Evolutionary conservation across 2,797 vertebrate genomes (phyloP), one percentile per base, ranked within the genome.

Genomic region (Emydoidea blandingii): DNA sequence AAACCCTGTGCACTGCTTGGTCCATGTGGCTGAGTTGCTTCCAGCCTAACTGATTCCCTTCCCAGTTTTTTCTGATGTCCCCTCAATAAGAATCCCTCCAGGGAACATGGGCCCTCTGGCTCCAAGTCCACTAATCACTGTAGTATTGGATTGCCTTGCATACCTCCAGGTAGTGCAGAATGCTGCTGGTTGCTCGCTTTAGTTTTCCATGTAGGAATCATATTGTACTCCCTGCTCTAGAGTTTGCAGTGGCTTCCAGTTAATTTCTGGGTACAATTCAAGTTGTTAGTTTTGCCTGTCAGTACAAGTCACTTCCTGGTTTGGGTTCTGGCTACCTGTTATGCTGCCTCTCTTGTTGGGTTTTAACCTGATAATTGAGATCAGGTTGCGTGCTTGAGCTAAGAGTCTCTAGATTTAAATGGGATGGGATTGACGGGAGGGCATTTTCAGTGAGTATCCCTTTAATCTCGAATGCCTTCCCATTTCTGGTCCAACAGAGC

Each of bases 211-310:
- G 59, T 56, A 62, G 59, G 37, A 37, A 83, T 52, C 27, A 80
- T 88, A 85, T 93, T 68, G 74, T 83, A 84, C 82, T 52, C 79
- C 87, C 90, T 93, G 62, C 72, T 59, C 57, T 59, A 6, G 31
- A 62, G 59, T 34, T 92, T 57, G 3, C 91, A 92, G 72, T 86
- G 86, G 82, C 57, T 94, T 68, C 94, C 86, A 62, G 47, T 10
- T 90, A 65, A 81, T 47, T 91, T 79, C 93, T 74, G 27, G 68
- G 47, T 93, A 27, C 82, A 2, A 3, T 25, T 74, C 29, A 92
- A 62, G 41, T 53, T 5, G 14, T 81, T 65, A 27, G 9, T 82
- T 94, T 84, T 87, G 80, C 78, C 1, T 59, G 54, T 82, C 65
- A 27, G 72, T 29, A 54, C 3, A 72, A 74, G 57, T 21, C 78